These are phyloP conservation scores for Pongo pygmaeus DNA, from an alignment of 2,113 vertebrate species.

Conservation along the genomic window DNA sequence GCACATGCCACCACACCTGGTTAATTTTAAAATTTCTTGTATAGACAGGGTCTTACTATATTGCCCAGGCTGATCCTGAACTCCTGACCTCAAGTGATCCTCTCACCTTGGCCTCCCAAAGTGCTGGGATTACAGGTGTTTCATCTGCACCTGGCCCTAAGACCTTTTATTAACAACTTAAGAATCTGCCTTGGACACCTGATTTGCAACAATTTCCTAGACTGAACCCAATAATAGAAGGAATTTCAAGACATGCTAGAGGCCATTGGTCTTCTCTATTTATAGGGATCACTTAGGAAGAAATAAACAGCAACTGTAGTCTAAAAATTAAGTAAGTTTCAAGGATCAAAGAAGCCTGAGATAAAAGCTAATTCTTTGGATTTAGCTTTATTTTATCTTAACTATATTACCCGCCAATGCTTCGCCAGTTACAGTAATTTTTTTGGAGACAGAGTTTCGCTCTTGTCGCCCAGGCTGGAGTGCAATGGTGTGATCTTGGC, in stretches of 20 bases:
- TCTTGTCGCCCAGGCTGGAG: too few relatives aligned
- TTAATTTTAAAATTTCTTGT: too few relatives aligned
- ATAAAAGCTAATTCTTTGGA: conserved; percentile 5
- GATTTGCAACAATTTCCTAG: background rate
- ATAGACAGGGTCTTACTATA: too few relatives aligned
- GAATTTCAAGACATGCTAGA: background rate
- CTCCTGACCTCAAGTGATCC: too few relatives aligned
- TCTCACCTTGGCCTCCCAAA: too few relatives aligned
- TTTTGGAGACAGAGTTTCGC: too few relatives aligned
- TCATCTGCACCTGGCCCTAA: too few relatives aligned
- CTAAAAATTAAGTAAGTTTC: conserved; percentile 27
- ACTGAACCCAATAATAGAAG: background rate
- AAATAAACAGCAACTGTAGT: background rate
- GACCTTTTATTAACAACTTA: background rate
- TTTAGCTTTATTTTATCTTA: conserved; percentile 38
- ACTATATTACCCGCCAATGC: background rate
- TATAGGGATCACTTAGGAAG: background rate
- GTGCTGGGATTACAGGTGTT: too few relatives aligned
- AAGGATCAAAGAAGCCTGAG: conserved; percentile 31
- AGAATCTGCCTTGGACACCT: background rate
- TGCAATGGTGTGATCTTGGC: too few relatives aligned
- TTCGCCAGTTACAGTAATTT: background rate
- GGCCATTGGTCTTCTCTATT: background rate
- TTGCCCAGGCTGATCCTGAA: too few relatives aligned
- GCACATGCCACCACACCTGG: too few relatives aligned